phyloP scores from a whole-genome alignment of 2,888 invertebrate genomes.

The Eristalinus aeneus region DNA sequence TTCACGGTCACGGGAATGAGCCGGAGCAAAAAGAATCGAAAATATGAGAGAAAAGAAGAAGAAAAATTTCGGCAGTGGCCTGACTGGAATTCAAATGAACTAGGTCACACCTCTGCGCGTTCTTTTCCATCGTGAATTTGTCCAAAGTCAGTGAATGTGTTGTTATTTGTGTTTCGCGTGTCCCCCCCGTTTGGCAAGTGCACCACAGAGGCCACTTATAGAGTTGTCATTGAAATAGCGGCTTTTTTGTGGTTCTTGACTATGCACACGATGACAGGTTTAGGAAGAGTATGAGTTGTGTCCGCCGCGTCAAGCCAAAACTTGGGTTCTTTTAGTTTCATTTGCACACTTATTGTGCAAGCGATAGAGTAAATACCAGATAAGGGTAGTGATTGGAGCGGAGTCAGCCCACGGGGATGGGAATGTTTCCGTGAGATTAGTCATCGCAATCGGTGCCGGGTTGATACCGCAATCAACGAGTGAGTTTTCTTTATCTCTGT shows the following conservation, averaged over 20 bases:
- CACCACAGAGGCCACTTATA: neutral
- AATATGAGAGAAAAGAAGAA: neutral
- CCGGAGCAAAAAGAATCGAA: neutral
- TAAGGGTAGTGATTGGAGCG: neutral
- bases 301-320: neutral
- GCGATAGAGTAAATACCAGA: conserved; percentile 3
- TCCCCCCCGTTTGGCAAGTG: conserved; percentile 15
- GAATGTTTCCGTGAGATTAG: conserved; percentile 40
- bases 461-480: neutral
- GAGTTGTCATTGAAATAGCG: neutral
- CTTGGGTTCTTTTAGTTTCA: neutral
- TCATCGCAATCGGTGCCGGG: conserved; percentile 6
- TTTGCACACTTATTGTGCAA: neutral
- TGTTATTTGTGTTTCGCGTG: conserved; percentile 22
- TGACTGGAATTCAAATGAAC: conserved; percentile 50
- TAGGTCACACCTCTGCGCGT: conserved; percentile 53
- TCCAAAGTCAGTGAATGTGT: conserved; percentile 12
- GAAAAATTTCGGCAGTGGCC: conserved; percentile 14
- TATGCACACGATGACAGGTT: neutral
- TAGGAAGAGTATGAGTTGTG: neutral
- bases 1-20: conserved; percentile 52
- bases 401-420: conserved; percentile 29
- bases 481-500: conserved; percentile 34
- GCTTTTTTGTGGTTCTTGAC: neutral
- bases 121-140: conserved; percentile 40